A percentile compares a stretch with the other conserved stretches of the same genome.
Evolutionary conservation across 2,797 vertebrate genomes (phyloP).

Genomic region (Philypnodon macrostomus): DNA sequence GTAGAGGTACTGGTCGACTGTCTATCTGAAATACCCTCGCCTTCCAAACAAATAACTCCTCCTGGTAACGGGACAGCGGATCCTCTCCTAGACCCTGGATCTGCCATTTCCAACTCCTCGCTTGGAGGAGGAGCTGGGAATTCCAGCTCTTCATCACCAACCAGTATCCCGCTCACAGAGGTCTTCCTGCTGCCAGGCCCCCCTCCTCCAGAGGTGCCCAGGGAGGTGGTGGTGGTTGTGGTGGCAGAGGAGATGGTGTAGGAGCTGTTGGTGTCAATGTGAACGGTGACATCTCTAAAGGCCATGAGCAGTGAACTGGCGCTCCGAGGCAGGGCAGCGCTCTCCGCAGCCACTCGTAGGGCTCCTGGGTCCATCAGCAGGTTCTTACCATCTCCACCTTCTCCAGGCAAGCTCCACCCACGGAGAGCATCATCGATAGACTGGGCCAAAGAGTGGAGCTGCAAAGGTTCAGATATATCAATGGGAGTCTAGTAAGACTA

Average conservation of each 20-base stretch:
- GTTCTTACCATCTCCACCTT: conserved; percentile 75
- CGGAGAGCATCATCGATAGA: conserved; percentile 97
- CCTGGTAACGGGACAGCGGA: conserved; percentile 52
- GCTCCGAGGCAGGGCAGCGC: conserved; percentile 82
- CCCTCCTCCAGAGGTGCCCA: conserved; percentile 78
- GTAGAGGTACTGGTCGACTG: conserved; percentile 86
- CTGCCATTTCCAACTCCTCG: conserved; percentile 72
- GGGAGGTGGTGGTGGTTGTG: conserved; percentile 86
- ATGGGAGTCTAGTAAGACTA: background rate
- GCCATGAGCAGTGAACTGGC: conserved; percentile 97
- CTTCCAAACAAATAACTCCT: conserved; percentile 36
- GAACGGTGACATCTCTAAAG: conserved; percentile 95
- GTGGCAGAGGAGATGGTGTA: conserved; percentile 91
- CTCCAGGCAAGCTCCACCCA: conserved; percentile 88
- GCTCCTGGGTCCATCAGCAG: conserved; percentile 75
- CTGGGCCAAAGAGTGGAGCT: conserved; percentile 95
- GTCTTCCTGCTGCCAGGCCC: conserved; percentile 65
- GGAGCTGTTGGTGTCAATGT: conserved; percentile 93
- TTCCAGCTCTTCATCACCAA: conserved; percentile 61
- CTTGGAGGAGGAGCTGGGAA: conserved; percentile 76
- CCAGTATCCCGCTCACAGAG: conserved; percentile 48
- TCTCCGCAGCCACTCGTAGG: conserved; percentile 75
- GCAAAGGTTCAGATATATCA: conserved; percentile 32
- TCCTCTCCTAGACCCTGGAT: conserved; percentile 60
- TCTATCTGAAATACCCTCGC: conserved; percentile 80